Conservation (phyloP, 2,113 vertebrate genomes). For the Gnathonemus longibarbis region DNA sequence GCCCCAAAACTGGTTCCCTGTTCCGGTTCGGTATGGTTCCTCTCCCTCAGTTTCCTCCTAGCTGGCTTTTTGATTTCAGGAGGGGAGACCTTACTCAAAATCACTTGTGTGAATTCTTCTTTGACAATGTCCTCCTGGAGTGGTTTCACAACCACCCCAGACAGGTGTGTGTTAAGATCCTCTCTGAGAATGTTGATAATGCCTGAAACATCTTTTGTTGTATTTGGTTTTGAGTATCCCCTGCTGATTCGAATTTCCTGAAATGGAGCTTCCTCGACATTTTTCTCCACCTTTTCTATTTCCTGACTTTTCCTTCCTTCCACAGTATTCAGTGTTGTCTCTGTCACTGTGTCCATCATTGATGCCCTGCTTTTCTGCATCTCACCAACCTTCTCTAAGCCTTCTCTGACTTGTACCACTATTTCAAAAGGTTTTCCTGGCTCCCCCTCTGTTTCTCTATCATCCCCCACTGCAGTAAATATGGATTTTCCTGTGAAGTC, state of each 20-base stretch:
- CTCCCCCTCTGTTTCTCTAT: conserved; percentile 57
- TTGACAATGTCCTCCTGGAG: conserved; percentile 47
- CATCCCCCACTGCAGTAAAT: conserved; percentile 60
- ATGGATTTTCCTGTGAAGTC: conserved; percentile 63
- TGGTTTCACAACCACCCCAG: conserved; percentile 27
- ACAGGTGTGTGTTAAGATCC: conserved; percentile 52
- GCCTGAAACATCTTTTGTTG: conserved; percentile 48
- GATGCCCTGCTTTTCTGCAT: conserved; percentile 67
- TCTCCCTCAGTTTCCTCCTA: conserved; percentile 76
- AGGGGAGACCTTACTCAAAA: conserved; percentile 49
- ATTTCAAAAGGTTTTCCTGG: conserved; percentile 72
- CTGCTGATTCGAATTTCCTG: conserved; percentile 55
- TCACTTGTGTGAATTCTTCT: conserved; percentile 51
- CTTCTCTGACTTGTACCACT: conserved; percentile 74
- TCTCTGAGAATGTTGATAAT: conserved; percentile 53
- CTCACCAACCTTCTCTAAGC: conserved; percentile 71
- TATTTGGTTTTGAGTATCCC: conserved; percentile 30
- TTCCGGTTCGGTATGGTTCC: conserved; percentile 52
- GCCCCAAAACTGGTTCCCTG: conserved; percentile 56
- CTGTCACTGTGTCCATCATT: conserved; percentile 5
- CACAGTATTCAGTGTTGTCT: conserved; percentile 15
- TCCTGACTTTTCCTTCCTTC: conserved; percentile 21
- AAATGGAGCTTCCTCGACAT: conserved; percentile 47
- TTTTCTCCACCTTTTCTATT: conserved; percentile 52
- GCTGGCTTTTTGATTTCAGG: conserved; percentile 82